Evolutionary conservation across 2,797 vertebrate genomes (phyloP).

Genomic region (Spondyliosoma cantharus): DNA sequence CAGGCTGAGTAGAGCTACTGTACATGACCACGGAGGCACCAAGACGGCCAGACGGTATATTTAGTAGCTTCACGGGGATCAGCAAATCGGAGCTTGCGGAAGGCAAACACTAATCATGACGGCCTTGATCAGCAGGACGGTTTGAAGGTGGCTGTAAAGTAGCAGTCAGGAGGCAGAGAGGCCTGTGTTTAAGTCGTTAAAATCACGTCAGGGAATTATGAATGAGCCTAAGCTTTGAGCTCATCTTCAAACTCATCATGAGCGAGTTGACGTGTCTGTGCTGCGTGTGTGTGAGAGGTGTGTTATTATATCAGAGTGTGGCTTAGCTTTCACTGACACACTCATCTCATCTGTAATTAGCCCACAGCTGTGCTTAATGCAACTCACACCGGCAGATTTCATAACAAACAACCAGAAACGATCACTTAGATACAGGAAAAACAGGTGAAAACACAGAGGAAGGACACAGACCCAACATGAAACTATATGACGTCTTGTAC

Average conservation of each 20-base stretch:
- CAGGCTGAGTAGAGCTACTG: conserved; percentile 32
- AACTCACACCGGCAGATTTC: conserved; percentile 61
- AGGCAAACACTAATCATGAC: conserved; percentile 69
- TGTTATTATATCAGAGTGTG: conserved; percentile 74
- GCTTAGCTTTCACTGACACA: conserved; percentile 74
- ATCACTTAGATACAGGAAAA: conserved; percentile 51
- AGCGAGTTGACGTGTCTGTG: conserved; percentile 30
- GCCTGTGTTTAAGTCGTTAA: conserved; percentile 68
- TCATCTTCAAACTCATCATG: conserved; percentile 43
- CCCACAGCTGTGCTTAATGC: conserved; percentile 69
- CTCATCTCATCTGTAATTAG: conserved; percentile 74
- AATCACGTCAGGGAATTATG: conserved; percentile 66
- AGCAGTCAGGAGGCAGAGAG: conserved; percentile 45
- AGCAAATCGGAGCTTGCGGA: conserved; percentile 49
- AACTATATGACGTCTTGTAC: background rate
- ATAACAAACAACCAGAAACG: conserved; percentile 61
- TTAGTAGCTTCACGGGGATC: conserved; percentile 69
- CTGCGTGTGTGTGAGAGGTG: conserved; percentile 12
- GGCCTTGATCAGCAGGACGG: conserved; percentile 61
- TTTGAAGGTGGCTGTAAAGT: conserved; percentile 62
- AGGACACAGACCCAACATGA: background rate
- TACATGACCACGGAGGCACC: conserved; percentile 53
- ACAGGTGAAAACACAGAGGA: conserved; percentile 45
- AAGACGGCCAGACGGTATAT: conserved; percentile 62
- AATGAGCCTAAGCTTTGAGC: conserved; percentile 55